Conservation (phyloP, 2,888 invertebrate genomes). For the Apomyelois bistriatella region DNA sequence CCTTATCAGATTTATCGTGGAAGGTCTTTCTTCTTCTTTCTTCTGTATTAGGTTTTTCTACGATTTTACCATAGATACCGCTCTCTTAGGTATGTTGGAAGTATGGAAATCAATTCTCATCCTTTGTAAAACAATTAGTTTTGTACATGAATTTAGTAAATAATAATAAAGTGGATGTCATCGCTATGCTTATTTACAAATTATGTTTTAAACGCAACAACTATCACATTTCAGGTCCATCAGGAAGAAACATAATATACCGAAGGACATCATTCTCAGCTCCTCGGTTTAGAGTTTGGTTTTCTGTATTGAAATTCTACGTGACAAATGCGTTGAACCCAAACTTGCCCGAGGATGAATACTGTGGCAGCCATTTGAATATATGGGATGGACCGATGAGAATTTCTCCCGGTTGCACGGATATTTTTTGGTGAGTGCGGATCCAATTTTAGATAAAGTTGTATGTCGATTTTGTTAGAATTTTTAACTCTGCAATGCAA, state of each 20-base stretch:
- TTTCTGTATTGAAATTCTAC: slow-evolving; percentile 92
- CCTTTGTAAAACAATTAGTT: no score
- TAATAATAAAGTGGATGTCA: no score
- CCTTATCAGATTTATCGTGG: no score
- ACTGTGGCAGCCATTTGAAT: slow-evolving; percentile 90
- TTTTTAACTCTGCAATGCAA: slow-evolving; percentile 15
- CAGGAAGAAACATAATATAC: slow-evolving; percentile 77
- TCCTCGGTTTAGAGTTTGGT: slow-evolving; percentile 90
- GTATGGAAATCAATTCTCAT: no score
- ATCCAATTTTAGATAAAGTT: slow-evolving; percentile 21
- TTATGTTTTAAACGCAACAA: no score
- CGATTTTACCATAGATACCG: no score
- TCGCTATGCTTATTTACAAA: no score
- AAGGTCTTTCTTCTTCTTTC: no score
- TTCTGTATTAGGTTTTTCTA: no score
- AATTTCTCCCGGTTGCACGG: slow-evolving; percentile 87
- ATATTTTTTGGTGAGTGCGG: slow-evolving; percentile 86
- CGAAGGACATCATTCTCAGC: slow-evolving; percentile 79
- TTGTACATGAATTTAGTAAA: no score
- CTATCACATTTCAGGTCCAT: slow-evolving; percentile 53
- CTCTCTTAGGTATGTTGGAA: no score
- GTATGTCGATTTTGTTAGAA: not conserved
- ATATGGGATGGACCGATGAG: slow-evolving; percentile 93
- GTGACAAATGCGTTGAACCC: slow-evolving; percentile 83
- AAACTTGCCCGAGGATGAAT: slow-evolving; percentile 84